phyloP scores from a whole-genome alignment of 2,797 vertebrate genomes.

The Bradypodion pumilum region DNA sequence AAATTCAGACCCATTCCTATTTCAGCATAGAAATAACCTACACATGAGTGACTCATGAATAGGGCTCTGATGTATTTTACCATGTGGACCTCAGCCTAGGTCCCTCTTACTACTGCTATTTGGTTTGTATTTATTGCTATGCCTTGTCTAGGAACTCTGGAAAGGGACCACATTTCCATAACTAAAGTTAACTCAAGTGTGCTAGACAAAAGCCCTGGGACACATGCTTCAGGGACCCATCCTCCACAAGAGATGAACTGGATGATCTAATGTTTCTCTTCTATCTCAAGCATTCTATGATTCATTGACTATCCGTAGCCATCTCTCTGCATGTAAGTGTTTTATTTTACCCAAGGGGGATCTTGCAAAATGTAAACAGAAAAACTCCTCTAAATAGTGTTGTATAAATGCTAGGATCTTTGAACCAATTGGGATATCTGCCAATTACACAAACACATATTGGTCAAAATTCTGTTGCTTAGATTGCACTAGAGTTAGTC shows the following conservation, averaged over 20 bases:
- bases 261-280: conserved; percentile 69
- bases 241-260: conserved; percentile 58
- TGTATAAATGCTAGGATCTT: not conserved
- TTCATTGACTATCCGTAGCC: conserved; percentile 72
- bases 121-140: conserved; percentile 20
- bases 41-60: not conserved
- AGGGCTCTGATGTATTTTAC: not conserved
- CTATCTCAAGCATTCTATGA: conserved; percentile 66
- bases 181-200: conserved; percentile 51
- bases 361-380: conserved; percentile 62
- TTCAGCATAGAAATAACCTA: not conserved
- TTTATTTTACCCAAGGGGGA: conserved; percentile 70
- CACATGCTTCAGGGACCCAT: conserved; percentile 48
- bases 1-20: not conserved
- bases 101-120: not conserved
- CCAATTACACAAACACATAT: not conserved
- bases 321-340: conserved; percentile 54
- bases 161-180: conserved; percentile 27
- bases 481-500: too few species aligned
- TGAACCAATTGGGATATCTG: rapidly evolving
- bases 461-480: too few species aligned
- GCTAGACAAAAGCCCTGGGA: conserved; percentile 58
- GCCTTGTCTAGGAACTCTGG: not conserved
- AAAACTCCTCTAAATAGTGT: conserved; percentile 38
- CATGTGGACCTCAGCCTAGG: not conserved